phyloP scores from a whole-genome alignment of 2,888 invertebrate genomes.

The Mycalesis mineus region DNA sequence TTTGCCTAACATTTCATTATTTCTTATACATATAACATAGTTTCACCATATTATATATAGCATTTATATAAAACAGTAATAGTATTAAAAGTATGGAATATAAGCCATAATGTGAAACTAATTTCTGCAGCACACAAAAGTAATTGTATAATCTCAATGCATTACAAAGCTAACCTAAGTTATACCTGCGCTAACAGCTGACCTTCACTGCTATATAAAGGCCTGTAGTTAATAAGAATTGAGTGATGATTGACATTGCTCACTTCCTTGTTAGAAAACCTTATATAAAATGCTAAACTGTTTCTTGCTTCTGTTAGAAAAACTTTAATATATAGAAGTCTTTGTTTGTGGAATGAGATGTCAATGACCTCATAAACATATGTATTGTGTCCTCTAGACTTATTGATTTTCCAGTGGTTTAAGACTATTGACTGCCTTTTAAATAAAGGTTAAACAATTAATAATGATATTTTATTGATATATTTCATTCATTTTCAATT shows the following conservation, averaged over 20 bases:
- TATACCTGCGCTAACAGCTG: slow-evolving; percentile 6
- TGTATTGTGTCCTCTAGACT: not conserved
- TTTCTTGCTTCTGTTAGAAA: not conserved
- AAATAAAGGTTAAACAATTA: not conserved
- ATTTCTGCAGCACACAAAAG: no score
- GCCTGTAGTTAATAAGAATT: slow-evolving; percentile 15
- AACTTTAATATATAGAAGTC: not conserved
- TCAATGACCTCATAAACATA: slow-evolving; percentile 21
- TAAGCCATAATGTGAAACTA: no score
- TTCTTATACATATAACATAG: no score
- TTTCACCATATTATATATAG: no score
- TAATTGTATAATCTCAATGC: not conserved
- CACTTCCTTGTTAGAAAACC: slow-evolving; percentile 21
- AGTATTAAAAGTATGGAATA: no score
- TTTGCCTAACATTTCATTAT: no score
- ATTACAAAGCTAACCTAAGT: not conserved
- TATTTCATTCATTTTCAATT: no score
- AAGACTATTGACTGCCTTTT: not conserved
- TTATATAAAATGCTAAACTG: not conserved
- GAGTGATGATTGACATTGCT: slow-evolving; percentile 16
- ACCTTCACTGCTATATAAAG: slow-evolving; percentile 20
- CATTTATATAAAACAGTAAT: no score
- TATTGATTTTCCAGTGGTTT: not conserved
- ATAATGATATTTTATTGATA: not conserved
- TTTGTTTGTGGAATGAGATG: slow-evolving; percentile 4